Conservation (phyloP, 2,113 vertebrate species). For the Cnemophilus loriae region DNA sequence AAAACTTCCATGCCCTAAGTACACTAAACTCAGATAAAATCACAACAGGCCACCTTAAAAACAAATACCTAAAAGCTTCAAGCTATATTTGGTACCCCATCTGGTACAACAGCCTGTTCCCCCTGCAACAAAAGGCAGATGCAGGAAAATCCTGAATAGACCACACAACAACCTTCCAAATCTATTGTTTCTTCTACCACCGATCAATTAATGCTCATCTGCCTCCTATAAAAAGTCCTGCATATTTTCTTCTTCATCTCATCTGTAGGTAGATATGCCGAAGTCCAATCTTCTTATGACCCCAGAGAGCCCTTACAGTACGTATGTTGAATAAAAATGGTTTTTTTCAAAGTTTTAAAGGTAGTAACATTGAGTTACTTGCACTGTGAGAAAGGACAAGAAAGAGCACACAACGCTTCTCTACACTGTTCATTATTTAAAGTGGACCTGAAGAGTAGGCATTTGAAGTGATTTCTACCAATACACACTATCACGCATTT, state of each 20-base stretch:
- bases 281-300: not conserved
- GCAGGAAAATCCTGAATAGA: not conserved
- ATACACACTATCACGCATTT: not conserved
- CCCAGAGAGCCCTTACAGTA: not conserved
- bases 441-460: not conserved
- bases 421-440: not conserved
- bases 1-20: not conserved
- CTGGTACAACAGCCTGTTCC: not conserved
- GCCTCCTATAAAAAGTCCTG: not conserved
- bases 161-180: not conserved
- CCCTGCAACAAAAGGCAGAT: not conserved
- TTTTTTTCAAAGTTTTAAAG: not conserved
- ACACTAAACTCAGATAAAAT: not conserved
- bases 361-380: not conserved
- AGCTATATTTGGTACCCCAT: not conserved
- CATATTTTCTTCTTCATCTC: not conserved
- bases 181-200: not conserved
- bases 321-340: not conserved
- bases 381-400: not conserved
- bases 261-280: not conserved
- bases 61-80: not conserved
- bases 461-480: not conserved
- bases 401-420: rapidly evolving
- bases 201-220: not conserved
- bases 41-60: not conserved